Base-by-base conservation (phyloP, 2,797 vertebrate species). In the Pristis pectinata region DNA sequence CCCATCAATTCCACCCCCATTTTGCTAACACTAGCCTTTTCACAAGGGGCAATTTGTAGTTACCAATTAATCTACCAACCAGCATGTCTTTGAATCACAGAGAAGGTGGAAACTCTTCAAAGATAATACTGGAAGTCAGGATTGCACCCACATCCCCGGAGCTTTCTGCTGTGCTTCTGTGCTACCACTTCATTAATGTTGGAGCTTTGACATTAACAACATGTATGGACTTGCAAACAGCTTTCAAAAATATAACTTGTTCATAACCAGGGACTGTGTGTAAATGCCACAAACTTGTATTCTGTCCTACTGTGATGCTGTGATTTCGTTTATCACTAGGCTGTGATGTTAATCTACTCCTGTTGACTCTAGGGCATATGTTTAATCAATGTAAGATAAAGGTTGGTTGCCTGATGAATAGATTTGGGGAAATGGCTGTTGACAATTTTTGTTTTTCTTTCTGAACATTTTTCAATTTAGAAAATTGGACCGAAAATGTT, bases 401-500 rank as follows among this genome's bases (percentile, higher is more conserved):
- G 79, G 79, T 49, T 82, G 22, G 17, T 49, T 82, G 22, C 17
- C 10, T 77, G 34, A 82, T 82, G 44, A 41, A 82, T 44, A 1
- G 49, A 41, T 83, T 24, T 53, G 41, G 10, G 44, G 5, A 83
- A 83, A 8, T 44, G 83, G 19, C 41, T 27, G 19, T 8, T 83
- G 8, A 83, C 0, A 53, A 53, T 53, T 49, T 53, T 0, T 44
- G 24, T 30, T 77, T n/a, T 83, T 7, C 80, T 49, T 27, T 10
- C 80, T 49, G 80, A 49, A 53, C 82, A 49, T 82, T 59, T 93
- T 95, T 96, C 95, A 37, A 95, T 95, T 77, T 95, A 99, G 99
- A 97, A 98, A 70, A 96, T 99, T n/a, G 99, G 99, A 41, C 99
- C 99, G 0, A 98, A 96, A 96, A 99, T 99, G 98, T 95, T 99